Evolutionary conservation across 2,113 vertebrate genomes (phyloP), one percentile per base, ranked within the genome.

Genomic region (Alethe castanea): DNA sequence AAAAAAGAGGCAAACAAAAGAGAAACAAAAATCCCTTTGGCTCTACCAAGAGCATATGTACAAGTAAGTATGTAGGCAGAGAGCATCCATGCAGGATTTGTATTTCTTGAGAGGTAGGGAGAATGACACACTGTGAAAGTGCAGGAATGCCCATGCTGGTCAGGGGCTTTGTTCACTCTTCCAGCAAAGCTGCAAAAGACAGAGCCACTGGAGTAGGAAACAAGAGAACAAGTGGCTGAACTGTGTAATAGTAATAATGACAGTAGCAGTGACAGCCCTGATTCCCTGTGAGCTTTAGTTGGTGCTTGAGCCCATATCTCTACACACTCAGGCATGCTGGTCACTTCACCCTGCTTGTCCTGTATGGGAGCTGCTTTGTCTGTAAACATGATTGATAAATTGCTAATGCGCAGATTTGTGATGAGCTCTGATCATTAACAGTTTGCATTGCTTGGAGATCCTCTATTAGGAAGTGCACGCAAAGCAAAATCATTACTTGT

Each of bases 361-460:
- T 24, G 23, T 59, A 10, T 36, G 4, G 1, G 45, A 48, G 56
- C 20, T 81, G 52, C 38, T 72, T 71, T 0, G 0, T 81, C 85
- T 90, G 56, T 92, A 74, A 73, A 86, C 50, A 22, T 2, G 12
- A 71, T 59, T 72, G 82, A 90, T 95, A 71, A 92, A 96, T 71
- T 74, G 42, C 35, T 64, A 81, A 62, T 5, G 10, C 1, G 0
- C 22, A 81, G 60, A 52, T 86, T 29, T 90, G 23, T 86, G 79
- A 64, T 48, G 64, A 90, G 60, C 42, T 86, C 33, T 33, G 31
- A 29, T 90, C 62, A 66, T 87, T 66, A 74, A 44, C 53, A 71
- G 76, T 74, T 96, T 90, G 82, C 69, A 64, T 81, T 90, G 76
- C 64, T 88, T 88, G 56, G 53, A 95, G 36, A 86, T 73, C 60